Evolutionary conservation across 2,888 invertebrate genomes (phyloP).

Genomic region (Poecilus cupreus): DNA sequence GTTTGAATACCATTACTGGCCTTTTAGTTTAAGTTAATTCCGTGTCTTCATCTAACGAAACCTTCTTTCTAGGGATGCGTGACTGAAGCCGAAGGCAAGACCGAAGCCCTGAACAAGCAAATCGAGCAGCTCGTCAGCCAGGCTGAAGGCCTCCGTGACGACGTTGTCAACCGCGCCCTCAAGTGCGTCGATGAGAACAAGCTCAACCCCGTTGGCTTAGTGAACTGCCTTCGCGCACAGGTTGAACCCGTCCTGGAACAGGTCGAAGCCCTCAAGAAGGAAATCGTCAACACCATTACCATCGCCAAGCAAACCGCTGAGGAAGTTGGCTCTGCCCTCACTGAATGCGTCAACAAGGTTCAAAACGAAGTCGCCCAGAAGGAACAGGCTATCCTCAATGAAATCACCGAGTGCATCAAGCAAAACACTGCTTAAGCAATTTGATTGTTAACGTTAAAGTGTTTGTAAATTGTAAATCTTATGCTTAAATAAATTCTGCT

Average conservation of each 20-base stretch:
- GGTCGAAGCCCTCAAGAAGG: background rate
- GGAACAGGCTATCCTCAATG: background rate
- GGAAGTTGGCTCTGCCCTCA: background rate
- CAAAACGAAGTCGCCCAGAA: background rate
- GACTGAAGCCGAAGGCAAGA: background rate
- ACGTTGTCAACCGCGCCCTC: background rate
- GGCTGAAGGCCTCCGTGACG: background rate
- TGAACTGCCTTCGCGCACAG: background rate
- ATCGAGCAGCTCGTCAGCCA: background rate
- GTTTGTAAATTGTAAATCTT: background rate
- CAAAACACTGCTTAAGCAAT: background rate
- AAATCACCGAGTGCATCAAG: slow-evolving; percentile 29
- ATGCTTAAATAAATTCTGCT: background rate
- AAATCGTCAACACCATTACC: background rate
- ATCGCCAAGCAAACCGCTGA: slow-evolving; percentile 3
- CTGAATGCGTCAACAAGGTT: background rate
- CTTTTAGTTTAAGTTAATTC: no score
- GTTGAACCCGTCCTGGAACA: slow-evolving; percentile 14
- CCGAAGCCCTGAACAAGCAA: background rate
- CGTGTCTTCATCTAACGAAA: background rate
- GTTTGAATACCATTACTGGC: no score
- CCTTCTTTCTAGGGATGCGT: slow-evolving; percentile 16
- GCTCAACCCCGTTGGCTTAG: background rate
- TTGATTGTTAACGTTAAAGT: background rate
- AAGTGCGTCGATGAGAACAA: slow-evolving; percentile 25